phyloP scores from a whole-genome alignment of 2,113 vertebrate genomes.

The Lophura nycthemera region DNA sequence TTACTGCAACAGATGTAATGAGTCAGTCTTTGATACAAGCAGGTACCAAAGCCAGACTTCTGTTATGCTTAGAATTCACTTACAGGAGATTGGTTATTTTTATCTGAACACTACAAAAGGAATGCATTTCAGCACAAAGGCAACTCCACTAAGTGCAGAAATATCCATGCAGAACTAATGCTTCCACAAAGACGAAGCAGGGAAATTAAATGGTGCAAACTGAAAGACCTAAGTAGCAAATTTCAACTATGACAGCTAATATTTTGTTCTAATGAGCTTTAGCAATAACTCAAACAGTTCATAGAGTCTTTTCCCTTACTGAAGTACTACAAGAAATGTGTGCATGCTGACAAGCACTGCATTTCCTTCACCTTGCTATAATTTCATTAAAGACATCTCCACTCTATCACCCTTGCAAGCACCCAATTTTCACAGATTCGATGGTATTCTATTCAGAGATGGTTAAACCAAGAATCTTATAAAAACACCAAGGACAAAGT shows the following conservation, averaged over 20 bases:
- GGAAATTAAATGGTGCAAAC: constrained; percentile 43
- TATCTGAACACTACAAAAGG: constrained; percentile 1
- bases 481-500: neutral
- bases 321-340: neutral
- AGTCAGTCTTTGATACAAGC: neutral
- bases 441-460: neutral
- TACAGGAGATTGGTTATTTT: neutral
- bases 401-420: neutral
- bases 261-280: neutral
- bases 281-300: neutral
- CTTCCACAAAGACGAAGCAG: constrained; percentile 71
- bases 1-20: neutral
- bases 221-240: neutral
- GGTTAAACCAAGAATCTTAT: neutral
- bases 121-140: constrained; percentile 78
- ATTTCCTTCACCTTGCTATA: accelerated
- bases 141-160: constrained; percentile 58
- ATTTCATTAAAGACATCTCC: constrained; percentile 15
- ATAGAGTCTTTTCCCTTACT: neutral
- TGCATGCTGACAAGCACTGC: neutral
- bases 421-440: neutral
- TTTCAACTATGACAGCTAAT: neutral
- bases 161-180: constrained; percentile 35
- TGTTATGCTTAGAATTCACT: too few relatives aligned
- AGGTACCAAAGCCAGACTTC: neutral